phyloP scores from a whole-genome alignment of 2,797 vertebrate genomes.

The Lemur catta region DNA sequence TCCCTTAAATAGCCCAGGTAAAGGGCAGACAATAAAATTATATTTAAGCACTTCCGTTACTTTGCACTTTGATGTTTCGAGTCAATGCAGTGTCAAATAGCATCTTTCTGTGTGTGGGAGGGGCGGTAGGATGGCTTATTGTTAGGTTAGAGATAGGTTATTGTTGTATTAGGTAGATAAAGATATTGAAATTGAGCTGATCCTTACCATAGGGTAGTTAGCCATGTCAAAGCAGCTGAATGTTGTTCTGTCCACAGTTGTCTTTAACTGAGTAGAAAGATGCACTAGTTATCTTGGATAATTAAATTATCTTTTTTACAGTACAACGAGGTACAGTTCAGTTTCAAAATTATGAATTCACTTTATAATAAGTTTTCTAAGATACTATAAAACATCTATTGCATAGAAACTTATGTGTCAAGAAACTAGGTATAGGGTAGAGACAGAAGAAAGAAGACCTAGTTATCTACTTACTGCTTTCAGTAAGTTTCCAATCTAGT shows the following conservation, averaged over 20 bases:
- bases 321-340: background rate
- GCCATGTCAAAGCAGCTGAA: background rate
- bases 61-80: conserved; percentile 19
- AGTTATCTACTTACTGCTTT: background rate
- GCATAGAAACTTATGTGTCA: background rate
- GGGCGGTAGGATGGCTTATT: background rate
- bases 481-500: background rate
- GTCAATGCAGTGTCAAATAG: background rate
- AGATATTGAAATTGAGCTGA: background rate
- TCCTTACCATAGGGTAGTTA: background rate
- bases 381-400: background rate
- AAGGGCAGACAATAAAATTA: conserved; percentile 36
- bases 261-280: background rate
- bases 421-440: background rate
- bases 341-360: conserved; percentile 1
- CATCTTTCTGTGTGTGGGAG: background rate
- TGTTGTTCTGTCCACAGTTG: background rate
- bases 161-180: background rate
- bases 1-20: background rate
- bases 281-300: background rate
- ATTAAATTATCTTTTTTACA: conserved; percentile 6
- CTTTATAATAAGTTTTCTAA: background rate
- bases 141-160: background rate
- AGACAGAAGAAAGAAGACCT: background rate
- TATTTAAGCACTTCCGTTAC: background rate